Evolutionary conservation across 2,888 invertebrate genomes (phyloP).

Genomic region (Labia minor): DNA sequence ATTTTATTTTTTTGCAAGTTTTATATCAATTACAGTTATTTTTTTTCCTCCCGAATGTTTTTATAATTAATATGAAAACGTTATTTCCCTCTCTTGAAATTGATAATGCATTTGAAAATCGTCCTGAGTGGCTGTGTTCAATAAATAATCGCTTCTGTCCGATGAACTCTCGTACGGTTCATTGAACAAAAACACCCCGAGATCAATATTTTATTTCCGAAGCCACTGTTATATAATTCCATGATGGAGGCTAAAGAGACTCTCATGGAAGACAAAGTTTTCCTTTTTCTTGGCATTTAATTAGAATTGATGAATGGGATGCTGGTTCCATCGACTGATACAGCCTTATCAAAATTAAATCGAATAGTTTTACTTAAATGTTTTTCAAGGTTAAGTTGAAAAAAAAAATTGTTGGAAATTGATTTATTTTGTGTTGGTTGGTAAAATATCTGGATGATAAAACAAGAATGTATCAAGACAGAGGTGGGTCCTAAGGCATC

Average conservation of each 20-base stretch:
- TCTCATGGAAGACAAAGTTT: neutral
- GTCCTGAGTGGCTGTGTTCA: too few relatives aligned
- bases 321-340: neutral
- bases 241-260: neutral
- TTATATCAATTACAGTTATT: too few relatives aligned
- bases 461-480: neutral
- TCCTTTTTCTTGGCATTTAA: neutral
- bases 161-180: too few relatives aligned
- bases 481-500: neutral
- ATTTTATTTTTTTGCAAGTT: too few relatives aligned
- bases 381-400: neutral
- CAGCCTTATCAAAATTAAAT: slow-evolving; percentile 13
- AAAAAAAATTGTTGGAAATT: neutral
- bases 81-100: too few relatives aligned
- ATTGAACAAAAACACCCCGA: neutral
- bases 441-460: slow-evolving; percentile 5
- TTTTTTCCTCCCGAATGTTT: too few relatives aligned
- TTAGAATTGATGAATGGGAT: neutral
- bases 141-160: too few relatives aligned
- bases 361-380: neutral
- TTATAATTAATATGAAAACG: too few relatives aligned
- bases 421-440: neutral
- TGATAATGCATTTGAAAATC: too few relatives aligned
- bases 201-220: neutral
- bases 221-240: slow-evolving; percentile 13